A percentile compares a stretch with the other conserved stretches of the same genome.
These are phyloP conservation scores for Argya squamiceps DNA, from an alignment of 2,797 vertebrate species.

Conservation along the genomic window DNA sequence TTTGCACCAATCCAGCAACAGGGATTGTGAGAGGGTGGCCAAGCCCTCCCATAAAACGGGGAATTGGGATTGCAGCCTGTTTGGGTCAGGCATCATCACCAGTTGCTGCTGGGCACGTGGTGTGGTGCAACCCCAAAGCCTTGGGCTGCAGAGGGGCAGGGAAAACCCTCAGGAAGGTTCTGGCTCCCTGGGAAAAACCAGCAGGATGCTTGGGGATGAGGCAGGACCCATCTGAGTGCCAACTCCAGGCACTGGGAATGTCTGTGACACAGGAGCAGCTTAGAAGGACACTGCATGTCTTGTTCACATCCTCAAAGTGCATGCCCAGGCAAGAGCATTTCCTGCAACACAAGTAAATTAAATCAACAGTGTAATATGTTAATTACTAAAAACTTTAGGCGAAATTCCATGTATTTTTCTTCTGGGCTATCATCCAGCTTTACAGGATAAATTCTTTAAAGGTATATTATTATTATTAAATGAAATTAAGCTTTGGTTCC, in stretches of 20 bases:
- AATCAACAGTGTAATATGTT: background rate
- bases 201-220: background rate
- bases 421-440: slow-evolving; percentile 45
- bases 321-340: background rate
- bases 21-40: background rate
- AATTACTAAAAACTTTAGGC: slow-evolving; percentile 24
- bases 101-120: fast-evolving
- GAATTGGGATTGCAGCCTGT: fast-evolving
- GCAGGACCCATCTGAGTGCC: background rate
- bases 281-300: background rate
- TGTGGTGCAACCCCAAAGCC: background rate
- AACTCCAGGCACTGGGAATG: background rate
- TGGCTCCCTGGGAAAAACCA: background rate
- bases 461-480: slow-evolving; percentile 34
- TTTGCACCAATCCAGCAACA: fast-evolving
- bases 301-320: background rate
- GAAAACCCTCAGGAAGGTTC: background rate
- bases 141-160: background rate
- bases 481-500: slow-evolving; percentile 30
- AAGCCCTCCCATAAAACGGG: background rate
- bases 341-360: background rate
- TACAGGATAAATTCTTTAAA: slow-evolving; percentile 21
- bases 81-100: background rate
- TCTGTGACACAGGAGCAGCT: background rate
- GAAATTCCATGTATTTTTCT: background rate